Evolutionary conservation across 92 coral and sea anemone genomes (phyloP).

Genomic region (Bergia puertoricense): DNA sequence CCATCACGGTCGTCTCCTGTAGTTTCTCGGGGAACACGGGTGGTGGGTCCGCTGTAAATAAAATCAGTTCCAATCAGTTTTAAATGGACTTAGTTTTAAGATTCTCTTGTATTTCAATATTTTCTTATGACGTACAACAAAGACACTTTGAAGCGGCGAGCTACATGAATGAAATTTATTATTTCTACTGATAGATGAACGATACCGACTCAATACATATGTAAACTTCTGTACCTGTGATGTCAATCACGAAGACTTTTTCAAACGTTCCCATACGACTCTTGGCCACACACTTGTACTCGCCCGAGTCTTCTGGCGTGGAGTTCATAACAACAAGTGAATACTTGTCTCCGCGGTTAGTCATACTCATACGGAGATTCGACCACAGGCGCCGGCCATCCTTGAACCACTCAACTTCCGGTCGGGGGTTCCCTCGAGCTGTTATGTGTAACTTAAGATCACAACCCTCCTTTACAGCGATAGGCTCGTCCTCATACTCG

Average conservation of each 20-base stretch:
- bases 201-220: neutral
- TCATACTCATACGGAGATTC: slow-evolving; percentile 68
- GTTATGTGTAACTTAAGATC: slow-evolving; percentile 70
- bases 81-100: neutral
- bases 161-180: too few species aligned
- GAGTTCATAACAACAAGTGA: slow-evolving; percentile 64
- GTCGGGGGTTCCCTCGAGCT: slow-evolving; percentile 86
- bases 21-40: slow-evolving; percentile 82
- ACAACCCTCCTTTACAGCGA: slow-evolving; percentile 80
- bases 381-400: slow-evolving; percentile 80
- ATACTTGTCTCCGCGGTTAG: slow-evolving; percentile 71
- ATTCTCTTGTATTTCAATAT: neutral
- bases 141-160: too few species aligned
- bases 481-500: slow-evolving; percentile 71
- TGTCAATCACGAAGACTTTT: slow-evolving; percentile 78
- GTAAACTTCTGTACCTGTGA: slow-evolving; percentile 63
- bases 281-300: slow-evolving; percentile 89
- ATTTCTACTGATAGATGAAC: too few species aligned
- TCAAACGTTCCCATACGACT: slow-evolving; percentile 79
- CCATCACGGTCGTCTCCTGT: slow-evolving; percentile 78
- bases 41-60: slow-evolving; percentile 44
- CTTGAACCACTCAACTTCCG: slow-evolving; percentile 91
- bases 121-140: too few species aligned
- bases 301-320: slow-evolving; percentile 85
- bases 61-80: neutral